Base-by-base conservation (phyloP, 2,888 invertebrate species). In the Drosophila buzzatii region DNA sequence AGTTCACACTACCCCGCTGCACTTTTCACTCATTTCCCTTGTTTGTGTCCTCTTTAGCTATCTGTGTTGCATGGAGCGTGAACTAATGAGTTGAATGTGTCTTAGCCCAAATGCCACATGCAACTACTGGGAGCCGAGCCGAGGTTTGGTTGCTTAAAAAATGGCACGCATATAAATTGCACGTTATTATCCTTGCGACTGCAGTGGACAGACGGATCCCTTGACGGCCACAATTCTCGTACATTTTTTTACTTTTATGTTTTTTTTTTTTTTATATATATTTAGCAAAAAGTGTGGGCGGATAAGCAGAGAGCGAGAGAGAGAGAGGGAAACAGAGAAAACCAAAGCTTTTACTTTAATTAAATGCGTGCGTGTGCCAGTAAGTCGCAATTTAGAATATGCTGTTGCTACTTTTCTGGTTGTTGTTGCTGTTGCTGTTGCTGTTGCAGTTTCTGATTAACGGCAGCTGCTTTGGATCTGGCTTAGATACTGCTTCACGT, bases 271-370 rank as follows among this genome's bases (percentile, higher is more conserved):
- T n/a, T 23, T 23, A n/a, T 49, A 45, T 49, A 45, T 55, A 31
- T 9, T 41, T 37, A 55, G 68, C 41, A 59, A 74, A 69, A 70
- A 67, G 58, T 45, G 56, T 31, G 57, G 37, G 33, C 18, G 57
- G 44, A 59, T 69, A 68, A 68, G 65, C 42, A 66, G 56, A 70
- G 59, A 59, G 23, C 2, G 23, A 23, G 23, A 27, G 27, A 57
- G 42, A 70, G 59, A 59, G 27, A 57, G 42, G 47, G n/a, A 61
- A 63, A 63, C 42, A 27, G 52, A 47, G 62, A 42, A 65, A 85
- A 72, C 62, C 85, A 77, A 85, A 75, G 85, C 85, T 85, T 88
- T 85, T 85, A 85, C 88, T 85, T 88, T 85, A 88, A 85, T 85
- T 85, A 85, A 85, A 88, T 85, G 88, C 85, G 85, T 85, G 85